phyloP scores from a whole-genome alignment of 2,888 invertebrate genomes.

The Atrina japonica region DNA sequence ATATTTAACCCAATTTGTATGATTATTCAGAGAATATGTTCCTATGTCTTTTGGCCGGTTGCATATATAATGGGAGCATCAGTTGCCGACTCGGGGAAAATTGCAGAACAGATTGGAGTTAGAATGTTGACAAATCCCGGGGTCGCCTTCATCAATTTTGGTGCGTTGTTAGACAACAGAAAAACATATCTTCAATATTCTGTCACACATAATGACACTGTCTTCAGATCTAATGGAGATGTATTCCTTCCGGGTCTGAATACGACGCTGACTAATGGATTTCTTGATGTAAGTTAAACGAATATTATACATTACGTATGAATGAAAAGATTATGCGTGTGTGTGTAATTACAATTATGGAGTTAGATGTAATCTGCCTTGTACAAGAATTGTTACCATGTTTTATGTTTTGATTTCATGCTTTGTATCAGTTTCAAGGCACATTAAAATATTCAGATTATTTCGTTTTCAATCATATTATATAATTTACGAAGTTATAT shows the following conservation, averaged over 20 bases:
- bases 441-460: too few relatives aligned
- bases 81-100: not conserved
- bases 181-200: not conserved
- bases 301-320: not conserved
- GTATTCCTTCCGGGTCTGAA: slow-evolving; percentile 12
- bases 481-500: too few relatives aligned
- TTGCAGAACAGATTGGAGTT: not conserved
- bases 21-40: not conserved
- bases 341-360: too few relatives aligned
- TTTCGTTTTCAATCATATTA: too few relatives aligned
- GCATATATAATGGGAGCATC: not conserved
- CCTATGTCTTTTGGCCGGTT: not conserved
- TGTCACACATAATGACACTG: slow-evolving; percentile 2
- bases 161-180: not conserved
- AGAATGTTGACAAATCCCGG: not conserved
- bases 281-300: slow-evolving; percentile 4
- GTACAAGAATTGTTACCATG: too few relatives aligned
- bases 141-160: not conserved
- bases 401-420: not conserved
- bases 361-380: too few relatives aligned
- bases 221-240: not conserved
- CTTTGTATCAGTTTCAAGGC: too few relatives aligned
- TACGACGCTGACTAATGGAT: not conserved
- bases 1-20: too few relatives aligned
- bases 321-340: too few relatives aligned